phyloP scores from a whole-genome alignment of 1,140 invertebrate species.

The Olivierus martensii region DNA sequence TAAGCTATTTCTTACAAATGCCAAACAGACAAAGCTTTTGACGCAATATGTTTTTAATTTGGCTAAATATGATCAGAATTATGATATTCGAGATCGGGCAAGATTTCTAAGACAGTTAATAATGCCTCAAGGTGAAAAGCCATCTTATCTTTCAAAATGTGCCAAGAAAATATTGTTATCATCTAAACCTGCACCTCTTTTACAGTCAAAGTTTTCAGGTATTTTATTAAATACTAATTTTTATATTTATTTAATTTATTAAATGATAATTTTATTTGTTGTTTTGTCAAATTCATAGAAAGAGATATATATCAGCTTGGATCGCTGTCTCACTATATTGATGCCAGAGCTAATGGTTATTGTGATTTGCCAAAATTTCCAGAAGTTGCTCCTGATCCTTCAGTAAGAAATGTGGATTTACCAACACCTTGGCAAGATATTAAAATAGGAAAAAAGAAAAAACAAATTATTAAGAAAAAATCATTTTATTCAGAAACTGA shows the following conservation, averaged over 20 bases:
- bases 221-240: neutral
- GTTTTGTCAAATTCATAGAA: no score
- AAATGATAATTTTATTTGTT: no score
- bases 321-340: conserved; percentile 88
- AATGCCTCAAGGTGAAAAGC: conserved; percentile 38
- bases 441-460: conserved; percentile 26
- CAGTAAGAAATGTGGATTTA: conserved; percentile 52
- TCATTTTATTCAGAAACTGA: conserved; percentile 37
- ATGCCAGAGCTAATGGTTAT: conserved; percentile 70
- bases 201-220: neutral
- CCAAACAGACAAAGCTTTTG: conserved; percentile 66
- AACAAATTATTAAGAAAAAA: conserved; percentile 32
- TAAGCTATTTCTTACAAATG: conserved; percentile 82
- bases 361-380: conserved; percentile 78
- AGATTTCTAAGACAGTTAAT: conserved; percentile 72
- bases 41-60: conserved; percentile 92
- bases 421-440: conserved; percentile 17
- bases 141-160: conserved; percentile 44
- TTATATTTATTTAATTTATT: neutral
- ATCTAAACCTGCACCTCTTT: conserved; percentile 73
- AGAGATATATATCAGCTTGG: conserved; percentile 81
- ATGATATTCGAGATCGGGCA: conserved; percentile 91
- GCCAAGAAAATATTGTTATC: conserved; percentile 76
- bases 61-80: conserved; percentile 95
- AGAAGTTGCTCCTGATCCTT: conserved; percentile 52